Evolutionary conservation across 2,888 invertebrate genomes (phyloP), one percentile per base, ranked within the genome.

Genomic region (Sarcophaga variegata): DNA sequence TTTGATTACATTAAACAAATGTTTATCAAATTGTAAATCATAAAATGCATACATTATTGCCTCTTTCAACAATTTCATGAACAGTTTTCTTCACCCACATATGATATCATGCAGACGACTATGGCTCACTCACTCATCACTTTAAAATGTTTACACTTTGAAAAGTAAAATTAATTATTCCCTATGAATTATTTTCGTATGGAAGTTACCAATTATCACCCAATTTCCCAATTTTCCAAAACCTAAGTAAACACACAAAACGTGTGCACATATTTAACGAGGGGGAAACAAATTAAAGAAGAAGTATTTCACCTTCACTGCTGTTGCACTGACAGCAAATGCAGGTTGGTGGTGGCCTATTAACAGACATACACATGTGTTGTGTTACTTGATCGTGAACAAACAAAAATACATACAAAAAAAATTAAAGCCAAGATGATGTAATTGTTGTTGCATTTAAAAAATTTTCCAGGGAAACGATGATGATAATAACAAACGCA

Each of bases 391-490:
- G 37, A 37, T 37, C 47, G 27, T 17, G 49, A 63, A 20, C 25
- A 63, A 71, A 14, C 17, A 22, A 64, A 64, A 67, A 10, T 1
- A 8, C 2, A 10, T 10, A 37, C 0, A 37, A 37, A 37, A 37
- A 37, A 37, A 37, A 37, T 37, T 37, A 37, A 37, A 37, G 37
- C 5, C 47, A 78, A 71, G 49, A 62, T 72, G 59, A 62, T 72
- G 59, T 82, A 79, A 82, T 82, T 79, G 71, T 62, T 64, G 47
- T 70, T 76, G 17, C 82, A 82, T 79, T 74, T 54, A 86, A 54
- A 54, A 5, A 71, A 64, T 76, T 37, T 45, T 71, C 45, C 71
- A 76, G 54, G 64, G 64, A 85, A 85, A 75, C 63, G 14, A 54
- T 54, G 54, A 54, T 14, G 54, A 54, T 54, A 22, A 79, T 74